Base-by-base conservation (phyloP, 2,888 invertebrate species). In the Timandra comae region DNA sequence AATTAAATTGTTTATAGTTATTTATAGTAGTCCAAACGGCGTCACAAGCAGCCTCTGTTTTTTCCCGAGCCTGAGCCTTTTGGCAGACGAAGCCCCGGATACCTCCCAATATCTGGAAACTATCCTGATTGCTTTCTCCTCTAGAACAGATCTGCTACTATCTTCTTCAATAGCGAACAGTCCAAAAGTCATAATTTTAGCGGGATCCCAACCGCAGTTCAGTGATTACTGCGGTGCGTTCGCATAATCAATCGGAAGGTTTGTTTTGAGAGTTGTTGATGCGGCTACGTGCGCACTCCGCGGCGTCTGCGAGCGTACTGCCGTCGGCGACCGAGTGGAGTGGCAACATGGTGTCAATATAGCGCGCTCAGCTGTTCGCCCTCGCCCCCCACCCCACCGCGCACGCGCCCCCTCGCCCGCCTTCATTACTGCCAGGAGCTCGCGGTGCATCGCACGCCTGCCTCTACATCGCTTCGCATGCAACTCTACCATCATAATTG, bases 271-370 rank as follows among this genome's bases (percentile, higher is more conserved):
- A 43, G 38, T 49, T 48, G 60, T 49, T 52, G 46, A 38, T 46
- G 77, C 76, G 75, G 77, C 78, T 78, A 77, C 81, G 80, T 75
- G 57, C 67, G 77, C 63, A 78, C 81, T 77, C 76, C 76, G 77
- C 72, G 69, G 46, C 62, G 69, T 67, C 78, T 69, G 78, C 74
- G 78, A 80, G 81, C 82, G 82, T 85, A 89, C 89, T 89, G 86
- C 4, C 16, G 16, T 16, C 16, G 4, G 16, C 16, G 84, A 27
- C 24, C 34, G 28, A 27, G 24, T 29, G 63, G 63, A 64, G 57
- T 61, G 80, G 78, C 75, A 81, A 78, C 78, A 79, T 86, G 88
- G 82, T 85, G 85, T 84, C 87, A 88, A 88, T 89, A 88, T 87
- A 84, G 67, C 56, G 57, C 79, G 80, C 86, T 88, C 88, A 88